These are phyloP conservation scores for Triops cancriformis DNA, from an alignment of 1,140 invertebrate genomes.

Conservation along the genomic window DNA sequence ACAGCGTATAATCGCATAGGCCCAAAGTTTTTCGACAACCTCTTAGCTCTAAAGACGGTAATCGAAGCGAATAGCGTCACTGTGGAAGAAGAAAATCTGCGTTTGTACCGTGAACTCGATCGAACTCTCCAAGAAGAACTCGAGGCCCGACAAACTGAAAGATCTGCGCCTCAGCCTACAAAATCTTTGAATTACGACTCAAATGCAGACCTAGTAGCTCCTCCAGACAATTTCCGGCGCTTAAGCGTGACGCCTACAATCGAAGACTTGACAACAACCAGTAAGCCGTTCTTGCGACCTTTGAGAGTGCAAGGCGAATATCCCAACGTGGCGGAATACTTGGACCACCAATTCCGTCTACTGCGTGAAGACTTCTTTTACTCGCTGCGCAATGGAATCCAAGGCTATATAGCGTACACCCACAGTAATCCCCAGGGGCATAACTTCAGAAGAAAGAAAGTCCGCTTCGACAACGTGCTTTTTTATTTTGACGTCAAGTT, in stretches of 20 bases:
- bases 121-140: background rate
- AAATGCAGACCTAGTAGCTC: background rate
- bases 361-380: slow-evolving; percentile 55
- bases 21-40: background rate
- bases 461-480: slow-evolving; percentile 25
- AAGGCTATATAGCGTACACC: slow-evolving; percentile 31
- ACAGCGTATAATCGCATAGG: background rate
- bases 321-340: slow-evolving; percentile 42
- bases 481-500: slow-evolving; percentile 26
- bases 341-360: slow-evolving; percentile 49
- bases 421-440: background rate
- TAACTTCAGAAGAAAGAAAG: background rate
- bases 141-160: background rate
- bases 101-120: background rate
- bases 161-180: background rate
- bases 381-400: slow-evolving; percentile 49
- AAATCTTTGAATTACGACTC: background rate
- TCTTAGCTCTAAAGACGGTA: background rate
- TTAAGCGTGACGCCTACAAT: slow-evolving; percentile 22
- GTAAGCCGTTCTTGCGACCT: slow-evolving; percentile 37
- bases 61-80: background rate
- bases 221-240: slow-evolving; percentile 25
- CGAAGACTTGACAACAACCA: slow-evolving; percentile 17
- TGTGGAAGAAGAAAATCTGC: background rate
- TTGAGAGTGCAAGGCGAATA: slow-evolving; percentile 42